Evolutionary conservation across 2,888 invertebrate genomes (phyloP).

Genomic region (Dascillus cervinus): DNA sequence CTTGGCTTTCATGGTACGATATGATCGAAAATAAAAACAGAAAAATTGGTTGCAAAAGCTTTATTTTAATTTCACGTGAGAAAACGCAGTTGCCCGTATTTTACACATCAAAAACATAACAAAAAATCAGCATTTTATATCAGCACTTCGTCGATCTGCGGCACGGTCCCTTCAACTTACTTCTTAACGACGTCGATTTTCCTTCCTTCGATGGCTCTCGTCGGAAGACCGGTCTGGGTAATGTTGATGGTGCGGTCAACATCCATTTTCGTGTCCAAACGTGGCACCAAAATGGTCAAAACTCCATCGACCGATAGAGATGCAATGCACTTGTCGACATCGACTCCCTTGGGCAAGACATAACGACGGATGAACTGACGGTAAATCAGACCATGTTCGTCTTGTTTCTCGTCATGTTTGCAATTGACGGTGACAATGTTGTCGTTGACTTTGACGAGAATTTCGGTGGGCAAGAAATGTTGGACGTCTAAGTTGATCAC

Average conservation of each 20-base stretch:
- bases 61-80: too few relatives aligned
- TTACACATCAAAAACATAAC: too few relatives aligned
- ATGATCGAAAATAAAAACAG: too few relatives aligned
- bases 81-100: too few relatives aligned
- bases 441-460: conserved; percentile 59
- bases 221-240: conserved; percentile 32
- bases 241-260: conserved; percentile 43
- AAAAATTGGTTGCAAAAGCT: too few relatives aligned
- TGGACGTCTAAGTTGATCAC: conserved; percentile 66
- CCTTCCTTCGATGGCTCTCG: conserved; percentile 3
- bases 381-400: conserved; percentile 65
- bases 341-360: conserved; percentile 62
- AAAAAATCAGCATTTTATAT: too few relatives aligned
- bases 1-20: too few relatives aligned
- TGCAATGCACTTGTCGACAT: conserved; percentile 62
- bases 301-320: conserved; percentile 70
- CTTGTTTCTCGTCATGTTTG: conserved; percentile 67
- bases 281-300: conserved; percentile 58
- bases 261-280: conserved; percentile 34
- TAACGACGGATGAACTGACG: conserved; percentile 70
- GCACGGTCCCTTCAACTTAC: too few relatives aligned
- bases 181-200: too few relatives aligned
- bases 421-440: conserved; percentile 64
- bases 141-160: too few relatives aligned
- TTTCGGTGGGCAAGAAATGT: conserved; percentile 67